phyloP scores from a whole-genome alignment of 2,888 invertebrate species.

The Synanthedon andrenaeformis region DNA sequence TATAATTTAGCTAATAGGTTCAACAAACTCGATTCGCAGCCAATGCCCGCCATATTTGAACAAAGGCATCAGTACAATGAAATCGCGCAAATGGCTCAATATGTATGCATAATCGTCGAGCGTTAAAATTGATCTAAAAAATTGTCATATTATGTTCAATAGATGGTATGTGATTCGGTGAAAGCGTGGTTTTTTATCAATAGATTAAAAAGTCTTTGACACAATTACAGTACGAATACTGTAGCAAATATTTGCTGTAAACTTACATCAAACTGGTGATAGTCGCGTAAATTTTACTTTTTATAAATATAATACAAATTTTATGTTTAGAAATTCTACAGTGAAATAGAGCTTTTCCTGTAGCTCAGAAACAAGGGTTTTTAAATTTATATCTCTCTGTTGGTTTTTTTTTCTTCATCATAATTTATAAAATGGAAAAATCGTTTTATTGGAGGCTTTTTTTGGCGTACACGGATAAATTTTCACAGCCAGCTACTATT shows the following conservation, averaged over 20 bases:
- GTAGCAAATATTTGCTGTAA: not conserved
- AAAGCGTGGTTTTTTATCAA: constrained; percentile 20
- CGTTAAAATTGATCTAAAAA: constrained; percentile 10
- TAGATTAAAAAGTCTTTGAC: constrained; percentile 10
- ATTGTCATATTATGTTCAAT: constrained; percentile 5
- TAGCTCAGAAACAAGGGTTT: too few relatives aligned
- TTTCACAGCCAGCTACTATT: too few relatives aligned
- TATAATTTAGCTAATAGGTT: not conserved
- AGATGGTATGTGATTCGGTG: constrained; percentile 14
- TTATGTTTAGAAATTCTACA: too few relatives aligned
- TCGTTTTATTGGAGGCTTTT: too few relatives aligned
- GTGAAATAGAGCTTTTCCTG: too few relatives aligned
- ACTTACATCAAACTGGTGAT: too few relatives aligned
- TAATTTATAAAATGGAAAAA: too few relatives aligned
- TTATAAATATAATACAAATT: too few relatives aligned
- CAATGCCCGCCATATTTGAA: constrained; percentile 1
- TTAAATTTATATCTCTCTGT: too few relatives aligned
- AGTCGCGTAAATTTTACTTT: too few relatives aligned
- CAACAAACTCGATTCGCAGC: not conserved
- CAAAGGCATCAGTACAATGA: constrained; percentile 5
- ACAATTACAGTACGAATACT: constrained; percentile 6
- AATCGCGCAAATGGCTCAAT: constrained; percentile 3
- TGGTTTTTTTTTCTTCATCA: too few relatives aligned
- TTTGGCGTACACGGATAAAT: too few relatives aligned
- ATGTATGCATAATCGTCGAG: constrained; percentile 4